Evolutionary conservation across 2,797 vertebrate species (phyloP), one percentile per base, ranked within the genome.

Genomic region (Phoxinus dragarum): DNA sequence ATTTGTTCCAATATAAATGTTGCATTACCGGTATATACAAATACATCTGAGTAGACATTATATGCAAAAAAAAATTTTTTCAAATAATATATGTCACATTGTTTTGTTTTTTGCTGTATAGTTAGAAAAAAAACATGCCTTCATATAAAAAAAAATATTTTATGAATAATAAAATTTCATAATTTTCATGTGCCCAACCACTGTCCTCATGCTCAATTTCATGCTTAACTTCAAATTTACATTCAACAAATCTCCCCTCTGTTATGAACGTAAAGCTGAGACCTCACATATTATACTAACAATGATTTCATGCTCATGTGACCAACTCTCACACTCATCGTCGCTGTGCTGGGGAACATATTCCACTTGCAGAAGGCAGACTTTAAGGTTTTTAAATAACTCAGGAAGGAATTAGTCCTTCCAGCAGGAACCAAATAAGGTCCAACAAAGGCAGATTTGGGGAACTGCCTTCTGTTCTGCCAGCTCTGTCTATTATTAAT

Each of bases 381-480:
- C 61, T 21, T 31, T 42, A 74, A 52, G n/a, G 27, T 81, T 86
- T 87, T 86, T 71, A 87, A 89, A 86, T 87, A 88, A 86, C 85
- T 82, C 19, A 11, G 44, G 61, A 84, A 85, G 78, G 19, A 54
- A 66, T 69, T 42, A 75, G 80, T 87, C 49, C 89, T 86, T 89
- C 87, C 86, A 84, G 38, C 49, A 47, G 80, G 80, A 81, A 72
- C 88, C 79, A 90, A 89, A 87, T 83, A 80, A 82, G 84, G 42
- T 49, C 66, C 61, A 61, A 36, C 36, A 42, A 69, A 61, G 34
- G 77, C 67, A 85, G 82, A 85, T 86, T 84, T 88, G 84, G 31
- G 87, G 88, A 90, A 90, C 78, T 86, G 85, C 40, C 87, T 76
- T 82, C 40, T 61, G 76, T 61, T 86, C 44, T 78, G 66, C 75